These are phyloP conservation scores for Sebastes melanostomus DNA, from an alignment of 2,797 vertebrate genomes.

Conservation along the genomic window DNA sequence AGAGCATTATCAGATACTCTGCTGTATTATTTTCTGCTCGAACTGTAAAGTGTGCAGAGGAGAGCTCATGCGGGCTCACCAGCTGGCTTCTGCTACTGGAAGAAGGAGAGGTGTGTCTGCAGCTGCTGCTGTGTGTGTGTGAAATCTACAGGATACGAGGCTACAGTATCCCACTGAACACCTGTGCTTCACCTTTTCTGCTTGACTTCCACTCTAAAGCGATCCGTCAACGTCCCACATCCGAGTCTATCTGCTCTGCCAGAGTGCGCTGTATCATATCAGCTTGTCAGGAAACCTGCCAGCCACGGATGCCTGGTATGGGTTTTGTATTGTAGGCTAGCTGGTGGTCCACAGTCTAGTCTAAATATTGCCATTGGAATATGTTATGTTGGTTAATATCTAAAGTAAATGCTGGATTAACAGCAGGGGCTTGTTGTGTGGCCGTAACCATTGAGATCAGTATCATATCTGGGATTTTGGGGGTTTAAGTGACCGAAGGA, in stretches of 20 bases:
- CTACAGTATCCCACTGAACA: slow-evolving; percentile 76
- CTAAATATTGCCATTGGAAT: slow-evolving; percentile 38
- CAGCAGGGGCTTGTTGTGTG: not conserved
- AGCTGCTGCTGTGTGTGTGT: slow-evolving; percentile 55
- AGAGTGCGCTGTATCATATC: slow-evolving; percentile 40
- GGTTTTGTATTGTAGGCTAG: slow-evolving; percentile 25
- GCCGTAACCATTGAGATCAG: not conserved
- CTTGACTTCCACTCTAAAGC: slow-evolving; percentile 74
- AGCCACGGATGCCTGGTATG: slow-evolving; percentile 17
- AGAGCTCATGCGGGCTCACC: slow-evolving; percentile 56
- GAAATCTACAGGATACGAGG: slow-evolving; percentile 64
- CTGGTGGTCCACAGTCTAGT: slow-evolving; percentile 22
- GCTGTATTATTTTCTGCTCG: slow-evolving; percentile 24
- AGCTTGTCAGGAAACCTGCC: slow-evolving; percentile 57
- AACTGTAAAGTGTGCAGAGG: slow-evolving; percentile 22
- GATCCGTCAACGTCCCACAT: slow-evolving; percentile 74
- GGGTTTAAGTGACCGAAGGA: not conserved
- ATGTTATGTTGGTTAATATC: slow-evolving; percentile 24
- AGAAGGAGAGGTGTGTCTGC: slow-evolving; percentile 50
- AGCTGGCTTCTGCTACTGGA: slow-evolving; percentile 56
- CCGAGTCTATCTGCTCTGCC: slow-evolving; percentile 38
- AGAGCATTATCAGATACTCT: slow-evolving; percentile 35
- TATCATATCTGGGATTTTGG: not conserved
- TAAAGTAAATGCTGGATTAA: not conserved
- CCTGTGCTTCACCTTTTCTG: slow-evolving; percentile 80